A percentile compares a stretch with the other conserved stretches of the same genome.
Conservation (phyloP, 1,140 invertebrate genomes). For the Papilio dardanus region DNA sequence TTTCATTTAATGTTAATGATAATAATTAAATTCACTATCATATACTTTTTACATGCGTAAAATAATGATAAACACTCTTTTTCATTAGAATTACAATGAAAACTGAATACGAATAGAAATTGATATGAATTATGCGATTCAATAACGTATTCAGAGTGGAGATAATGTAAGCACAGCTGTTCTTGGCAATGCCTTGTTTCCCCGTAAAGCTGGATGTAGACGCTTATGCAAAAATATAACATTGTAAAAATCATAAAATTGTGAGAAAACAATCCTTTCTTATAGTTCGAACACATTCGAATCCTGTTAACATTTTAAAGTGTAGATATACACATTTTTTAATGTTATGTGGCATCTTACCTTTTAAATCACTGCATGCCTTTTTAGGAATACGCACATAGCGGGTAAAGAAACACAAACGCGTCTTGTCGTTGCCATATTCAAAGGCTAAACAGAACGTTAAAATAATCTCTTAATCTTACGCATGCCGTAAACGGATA, state of each 20-base stretch:
- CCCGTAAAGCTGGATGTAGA: neutral
- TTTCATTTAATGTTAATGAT: neutral
- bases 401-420: slow-evolving; percentile 8
- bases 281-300: no score
- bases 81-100: neutral
- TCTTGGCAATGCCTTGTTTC: neutral
- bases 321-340: neutral
- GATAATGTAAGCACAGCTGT: neutral
- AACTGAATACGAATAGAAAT: neutral
- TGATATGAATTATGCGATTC: neutral
- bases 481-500: slow-evolving; percentile 22
- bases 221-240: no score
- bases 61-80: neutral
- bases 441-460: slow-evolving; percentile 13
- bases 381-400: neutral
- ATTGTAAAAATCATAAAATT: neutral
- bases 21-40: neutral
- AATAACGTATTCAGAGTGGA: slow-evolving; percentile 11
- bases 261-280: no score
- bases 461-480: slow-evolving; percentile 32
- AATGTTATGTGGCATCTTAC: neutral
- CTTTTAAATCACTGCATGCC: neutral
- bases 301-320: neutral
- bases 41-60: neutral
- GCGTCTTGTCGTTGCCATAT: neutral